These are phyloP conservation scores for Macaca fascicularis DNA, from an alignment of 2,113 vertebrate species.

Conservation along the genomic window DNA sequence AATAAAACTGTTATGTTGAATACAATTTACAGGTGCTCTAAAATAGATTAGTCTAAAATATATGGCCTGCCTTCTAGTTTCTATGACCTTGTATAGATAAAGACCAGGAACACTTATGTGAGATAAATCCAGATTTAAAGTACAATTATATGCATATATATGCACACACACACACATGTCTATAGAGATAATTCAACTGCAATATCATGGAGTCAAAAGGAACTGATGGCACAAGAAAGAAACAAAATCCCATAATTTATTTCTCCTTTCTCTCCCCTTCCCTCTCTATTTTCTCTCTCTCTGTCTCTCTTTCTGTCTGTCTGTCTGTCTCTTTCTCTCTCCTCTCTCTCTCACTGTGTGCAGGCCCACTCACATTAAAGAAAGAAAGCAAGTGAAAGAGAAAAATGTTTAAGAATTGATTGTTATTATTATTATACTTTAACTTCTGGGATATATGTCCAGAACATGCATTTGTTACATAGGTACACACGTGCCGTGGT, in stretches of 20 bases:
- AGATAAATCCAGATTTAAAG: slow-evolving; percentile 46
- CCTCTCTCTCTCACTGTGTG: background rate
- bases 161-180: background rate
- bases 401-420: background rate
- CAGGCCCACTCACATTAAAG: background rate
- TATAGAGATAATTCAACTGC: background rate
- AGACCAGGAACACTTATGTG: background rate
- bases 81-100: slow-evolving; percentile 34
- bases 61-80: slow-evolving; percentile 31
- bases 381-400: background rate
- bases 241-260: background rate
- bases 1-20: slow-evolving; percentile 71
- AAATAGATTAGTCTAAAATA: slow-evolving; percentile 64
- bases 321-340: too few species aligned
- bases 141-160: slow-evolving; percentile 30
- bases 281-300: background rate
- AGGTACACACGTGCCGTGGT: too few species aligned
- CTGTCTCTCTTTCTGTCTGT: background rate
- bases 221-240: background rate
- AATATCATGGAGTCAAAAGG: background rate
- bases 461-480: too few species aligned
- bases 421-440: too few species aligned
- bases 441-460: too few species aligned
- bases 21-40: slow-evolving; percentile 62
- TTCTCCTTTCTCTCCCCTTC: background rate